These are phyloP conservation scores for Alviniconcha marisindica DNA, from an alignment of 1,140 invertebrate species.

Conservation along the genomic window DNA sequence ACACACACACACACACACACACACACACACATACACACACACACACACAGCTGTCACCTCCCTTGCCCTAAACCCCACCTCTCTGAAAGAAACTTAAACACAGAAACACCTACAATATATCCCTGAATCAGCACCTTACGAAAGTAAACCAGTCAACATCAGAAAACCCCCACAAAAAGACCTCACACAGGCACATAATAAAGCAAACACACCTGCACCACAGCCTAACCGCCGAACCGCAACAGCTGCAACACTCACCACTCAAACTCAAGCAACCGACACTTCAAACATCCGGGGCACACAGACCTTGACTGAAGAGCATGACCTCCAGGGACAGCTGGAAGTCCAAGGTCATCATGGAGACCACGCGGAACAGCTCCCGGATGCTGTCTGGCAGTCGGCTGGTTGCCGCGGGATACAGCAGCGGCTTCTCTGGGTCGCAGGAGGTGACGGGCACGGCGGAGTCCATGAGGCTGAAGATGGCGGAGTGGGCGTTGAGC, in stretches of 20 bases:
- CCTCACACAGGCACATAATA: too few relatives aligned
- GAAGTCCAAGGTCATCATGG: constrained; percentile 68
- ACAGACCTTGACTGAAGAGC: constrained; percentile 72
- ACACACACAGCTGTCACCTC: too few relatives aligned
- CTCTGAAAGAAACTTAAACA: too few relatives aligned
- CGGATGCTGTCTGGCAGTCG: constrained; percentile 66
- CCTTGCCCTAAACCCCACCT: too few relatives aligned
- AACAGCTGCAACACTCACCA: neutral
- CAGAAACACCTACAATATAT: too few relatives aligned
- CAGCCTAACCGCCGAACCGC: too few relatives aligned
- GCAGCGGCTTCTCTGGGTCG: constrained; percentile 67
- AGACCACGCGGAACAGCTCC: constrained; percentile 69
- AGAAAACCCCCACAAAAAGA: neutral
- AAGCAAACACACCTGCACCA: neutral
- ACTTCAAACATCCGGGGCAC: neutral
- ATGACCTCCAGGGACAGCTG: constrained; percentile 67
- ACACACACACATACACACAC: too few relatives aligned
- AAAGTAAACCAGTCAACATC: neutral
- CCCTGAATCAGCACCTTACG: neutral
- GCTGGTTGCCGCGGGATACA: constrained; percentile 66
- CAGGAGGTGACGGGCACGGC: constrained; percentile 52
- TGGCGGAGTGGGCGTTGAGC: constrained; percentile 55
- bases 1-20: too few relatives aligned
- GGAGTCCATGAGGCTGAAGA: constrained; percentile 49
- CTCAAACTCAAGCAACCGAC: neutral